phyloP scores from a whole-genome alignment of 2,113 vertebrate species.

The Sphaerodactylus townsendi region DNA sequence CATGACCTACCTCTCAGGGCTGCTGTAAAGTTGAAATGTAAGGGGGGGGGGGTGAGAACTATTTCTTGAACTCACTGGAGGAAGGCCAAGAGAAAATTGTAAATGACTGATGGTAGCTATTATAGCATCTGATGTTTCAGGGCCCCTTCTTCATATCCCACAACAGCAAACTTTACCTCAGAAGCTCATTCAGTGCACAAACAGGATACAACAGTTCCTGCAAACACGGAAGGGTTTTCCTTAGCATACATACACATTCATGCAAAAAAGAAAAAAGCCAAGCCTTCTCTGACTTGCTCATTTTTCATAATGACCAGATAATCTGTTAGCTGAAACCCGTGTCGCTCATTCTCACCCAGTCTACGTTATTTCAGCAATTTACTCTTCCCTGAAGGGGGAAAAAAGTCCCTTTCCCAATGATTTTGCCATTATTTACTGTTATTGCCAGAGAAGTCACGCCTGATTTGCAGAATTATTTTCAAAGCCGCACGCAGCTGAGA shows the following conservation, averaged over 20 bases:
- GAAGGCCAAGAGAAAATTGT: too few relatives aligned
- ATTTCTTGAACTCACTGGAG: too few relatives aligned
- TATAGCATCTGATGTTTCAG: not conserved
- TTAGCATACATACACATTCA: not conserved
- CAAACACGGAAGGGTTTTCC: too few relatives aligned
- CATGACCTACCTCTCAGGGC: too few relatives aligned
- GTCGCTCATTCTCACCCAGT: not conserved
- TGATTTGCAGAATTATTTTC: slow-evolving; percentile 57
- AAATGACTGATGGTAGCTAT: too few relatives aligned
- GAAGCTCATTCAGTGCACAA: not conserved
- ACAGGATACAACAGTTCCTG: not conserved
- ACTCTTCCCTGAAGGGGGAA: not conserved
- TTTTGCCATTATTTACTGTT: slow-evolving; percentile 14
- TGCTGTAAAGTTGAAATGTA: too few relatives aligned
- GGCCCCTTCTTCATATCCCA: not conserved
- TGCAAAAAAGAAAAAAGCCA: not conserved
- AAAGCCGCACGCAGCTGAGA: slow-evolving; percentile 62
- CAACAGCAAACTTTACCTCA: not conserved
- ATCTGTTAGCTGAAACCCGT: not conserved
- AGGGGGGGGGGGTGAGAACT: too few relatives aligned
- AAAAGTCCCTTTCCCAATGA: not conserved
- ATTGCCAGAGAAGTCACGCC: slow-evolving; percentile 63
- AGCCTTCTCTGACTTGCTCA: not conserved
- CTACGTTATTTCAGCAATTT: not conserved
- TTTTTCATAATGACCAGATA: not conserved